Base-by-base conservation (phyloP, 2,113 vertebrate genomes). In the Strix uralensis region DNA sequence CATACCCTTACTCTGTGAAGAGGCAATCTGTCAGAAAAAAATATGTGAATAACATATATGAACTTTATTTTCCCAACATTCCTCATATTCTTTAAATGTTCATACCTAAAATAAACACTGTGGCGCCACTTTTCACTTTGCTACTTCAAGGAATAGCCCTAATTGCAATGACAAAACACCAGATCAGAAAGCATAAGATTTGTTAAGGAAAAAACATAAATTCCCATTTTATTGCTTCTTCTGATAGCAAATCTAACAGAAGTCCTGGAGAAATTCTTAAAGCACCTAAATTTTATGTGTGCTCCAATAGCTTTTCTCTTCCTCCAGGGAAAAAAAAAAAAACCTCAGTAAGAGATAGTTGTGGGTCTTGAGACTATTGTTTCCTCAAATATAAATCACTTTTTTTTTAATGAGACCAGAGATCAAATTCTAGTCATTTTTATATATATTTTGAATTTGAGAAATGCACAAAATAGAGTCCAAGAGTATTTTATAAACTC, bases 151-250 rank as follows among this genome's bases (percentile, higher is more conserved):
- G 90, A 97, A 86, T 58, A 96, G 5, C 70, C 63, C 92, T 96
- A 97, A 97, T 94, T 97, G 92, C 66, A 75, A 92, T 87, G 74
- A 93, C 82, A 95, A 97, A 89, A 75, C 22, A 93, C 79, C 47
- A 83, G 87, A 95, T 96, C 92, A 86, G 86, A 96, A 95, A 97
- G 83, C 74, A 69, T 77, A 95, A 96, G 70, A 79, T 96, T 94
- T 97, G 95, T 94, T 96, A 95, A 88, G 84, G 86, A 86, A 81
- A 95, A 96, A 95, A 61, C 97, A 97, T 98, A 97, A 97, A 96
- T 91, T 97, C 93, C 85, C 85, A 63, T 81, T 91, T 97, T 95
- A 95, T 95, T 96, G 84, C 85, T 85, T 91, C 81, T 91, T 97
- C 71, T 94, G 90, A 79, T 96, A 95, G 84, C 90, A 97, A 95